phyloP scores from a whole-genome alignment of 2,113 vertebrate genomes.

The Rhinogobius similis region DNA sequence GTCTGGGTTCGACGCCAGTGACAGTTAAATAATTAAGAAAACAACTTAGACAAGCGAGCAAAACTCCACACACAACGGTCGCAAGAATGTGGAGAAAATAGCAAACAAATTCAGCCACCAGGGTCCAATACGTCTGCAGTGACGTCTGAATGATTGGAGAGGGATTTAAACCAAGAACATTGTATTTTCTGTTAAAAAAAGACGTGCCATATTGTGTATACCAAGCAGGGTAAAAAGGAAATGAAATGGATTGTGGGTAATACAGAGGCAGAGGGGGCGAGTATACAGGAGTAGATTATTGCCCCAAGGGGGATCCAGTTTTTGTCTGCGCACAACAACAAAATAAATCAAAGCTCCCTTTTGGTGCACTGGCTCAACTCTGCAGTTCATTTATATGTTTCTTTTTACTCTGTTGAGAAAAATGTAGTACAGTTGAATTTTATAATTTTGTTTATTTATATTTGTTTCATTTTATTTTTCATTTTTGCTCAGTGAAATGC shows the following conservation, averaged over 20 bases:
- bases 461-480: constrained; percentile 34
- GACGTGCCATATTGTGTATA: constrained; percentile 52
- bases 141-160: constrained; percentile 49
- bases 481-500: constrained; percentile 25
- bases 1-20: constrained; percentile 22
- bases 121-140: constrained; percentile 47
- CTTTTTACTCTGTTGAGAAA: constrained; percentile 50
- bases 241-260: constrained; percentile 62
- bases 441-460: constrained; percentile 37
- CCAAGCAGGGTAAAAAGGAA: constrained; percentile 61
- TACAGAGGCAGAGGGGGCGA: constrained; percentile 60
- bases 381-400: constrained; percentile 59
- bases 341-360: constrained; percentile 69
- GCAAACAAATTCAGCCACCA: constrained; percentile 48
- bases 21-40: constrained; percentile 27
- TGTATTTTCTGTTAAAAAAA: constrained; percentile 46
- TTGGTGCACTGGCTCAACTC: constrained; percentile 57
- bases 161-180: constrained; percentile 47
- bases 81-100: constrained; percentile 29
- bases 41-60: constrained; percentile 17
- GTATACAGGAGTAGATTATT: constrained; percentile 67
- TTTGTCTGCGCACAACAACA: constrained; percentile 69
- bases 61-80: constrained; percentile 4
- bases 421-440: constrained; percentile 46
- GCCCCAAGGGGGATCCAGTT: constrained; percentile 62